phyloP scores from a whole-genome alignment of 2,888 invertebrate genomes.

The Drosophila algonquin region DNA sequence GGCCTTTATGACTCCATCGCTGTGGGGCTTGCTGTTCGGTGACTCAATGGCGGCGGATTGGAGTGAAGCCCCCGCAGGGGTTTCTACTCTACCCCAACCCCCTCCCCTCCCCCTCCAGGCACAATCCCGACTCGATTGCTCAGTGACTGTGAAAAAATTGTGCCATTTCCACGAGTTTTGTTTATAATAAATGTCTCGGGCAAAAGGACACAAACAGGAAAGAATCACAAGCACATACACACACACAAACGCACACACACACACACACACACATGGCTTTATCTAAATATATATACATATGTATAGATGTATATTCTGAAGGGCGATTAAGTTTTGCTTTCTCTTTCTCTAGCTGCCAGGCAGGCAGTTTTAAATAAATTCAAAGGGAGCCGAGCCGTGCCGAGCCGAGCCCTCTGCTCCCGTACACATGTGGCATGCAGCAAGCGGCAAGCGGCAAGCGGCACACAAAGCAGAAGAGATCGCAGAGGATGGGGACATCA shows the following conservation, averaged over 20 bases:
- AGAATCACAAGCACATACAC: slow-evolving; percentile 4
- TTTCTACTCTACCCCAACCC: no score
- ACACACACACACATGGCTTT: slow-evolving; percentile 14
- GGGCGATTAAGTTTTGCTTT: slow-evolving; percentile 44
- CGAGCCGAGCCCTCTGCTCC: slow-evolving; percentile 1
- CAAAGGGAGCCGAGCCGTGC: slow-evolving; percentile 18
- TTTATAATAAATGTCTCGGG: slow-evolving; percentile 63
- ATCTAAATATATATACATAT: slow-evolving; percentile 18
- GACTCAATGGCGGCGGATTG: slow-evolving; percentile 19
- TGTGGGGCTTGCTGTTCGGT: slow-evolving; percentile 2
- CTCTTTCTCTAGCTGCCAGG: slow-evolving; percentile 17
- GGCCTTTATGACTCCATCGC: slow-evolving; percentile 62
- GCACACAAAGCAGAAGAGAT: not conserved
- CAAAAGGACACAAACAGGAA: slow-evolving; percentile 41
- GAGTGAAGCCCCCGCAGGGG: slow-evolving; percentile 6
- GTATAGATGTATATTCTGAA: slow-evolving; percentile 2
- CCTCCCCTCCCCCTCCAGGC: no score
- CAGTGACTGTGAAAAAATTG: slow-evolving; percentile 57
- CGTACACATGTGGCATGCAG: not conserved
- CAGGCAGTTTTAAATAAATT: slow-evolving; percentile 53
- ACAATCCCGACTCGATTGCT: slow-evolving; percentile 37
- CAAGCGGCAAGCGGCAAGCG: not conserved
- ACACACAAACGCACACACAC: slow-evolving; percentile 9
- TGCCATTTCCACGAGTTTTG: slow-evolving; percentile 18
- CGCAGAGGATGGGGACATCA: slow-evolving; percentile 15